Base-by-base conservation (phyloP, 2,888 invertebrate species). In the Disparrhopalites patrizii region DNA sequence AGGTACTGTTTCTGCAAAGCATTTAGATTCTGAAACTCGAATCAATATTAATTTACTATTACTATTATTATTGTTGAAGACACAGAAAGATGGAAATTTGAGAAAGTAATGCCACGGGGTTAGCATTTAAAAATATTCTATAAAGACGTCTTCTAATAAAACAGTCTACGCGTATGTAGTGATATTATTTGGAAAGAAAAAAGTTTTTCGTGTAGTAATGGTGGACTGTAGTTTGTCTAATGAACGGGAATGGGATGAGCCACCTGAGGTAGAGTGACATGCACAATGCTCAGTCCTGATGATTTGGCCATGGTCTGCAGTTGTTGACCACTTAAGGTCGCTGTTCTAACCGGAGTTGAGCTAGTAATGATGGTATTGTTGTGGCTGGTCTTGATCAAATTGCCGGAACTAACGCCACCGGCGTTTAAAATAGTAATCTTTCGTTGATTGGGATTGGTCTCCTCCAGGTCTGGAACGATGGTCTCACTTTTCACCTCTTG, bases 221-320 rank as follows among this genome's bases (percentile, higher is more conserved):
- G 43, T 20, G 20, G 13, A 43, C 20, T 43, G 13, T 43, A 4
- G 4, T 18, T 18, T 7, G 43, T 43, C 20, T 43, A 13, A n/a
- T 43, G 43, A 7, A n/a, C n/a, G n/a, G n/a, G 43, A 55, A 33
- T 13, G 33, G 76, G 68, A 77, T 78, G 73, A 77, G 70, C 68
- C 73, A 77, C 74, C 76, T 77, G 76, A 78, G 87, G 88, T 79
- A 88, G 80, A 74, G 90, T 87, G 79, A 93, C 88, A 84, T 93
- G 93, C 80, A 93, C 90, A 82, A 93, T 89, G 83, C 89, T 90
- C 82, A 85, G 83, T 82, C 79, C 82, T 82, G 78, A 83, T 81
- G 79, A 75, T 75, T 75, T 75, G 71, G 75, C 75, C 75, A 75
- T 75, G 70, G 75, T 73, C 71, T 75, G 71, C 43, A 71, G 71